These are phyloP conservation scores for Pammene aurita DNA, from an alignment of 2,888 invertebrate genomes.

Conservation along the genomic window DNA sequence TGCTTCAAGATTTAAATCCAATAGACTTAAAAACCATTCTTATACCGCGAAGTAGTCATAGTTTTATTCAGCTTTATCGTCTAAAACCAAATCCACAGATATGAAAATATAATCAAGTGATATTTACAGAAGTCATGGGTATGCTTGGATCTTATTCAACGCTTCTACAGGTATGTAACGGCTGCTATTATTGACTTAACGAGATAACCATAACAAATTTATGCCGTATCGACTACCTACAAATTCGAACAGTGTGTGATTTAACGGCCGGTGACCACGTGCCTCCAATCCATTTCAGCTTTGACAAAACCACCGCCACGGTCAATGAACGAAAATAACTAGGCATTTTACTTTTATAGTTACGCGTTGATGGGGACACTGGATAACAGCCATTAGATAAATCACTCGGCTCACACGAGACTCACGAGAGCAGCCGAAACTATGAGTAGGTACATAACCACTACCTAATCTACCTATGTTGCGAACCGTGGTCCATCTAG, in stretches of 20 bases:
- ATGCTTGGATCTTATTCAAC: too few species aligned
- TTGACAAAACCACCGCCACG: slow-evolving; percentile 65
- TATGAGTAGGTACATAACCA: slow-evolving; percentile 16
- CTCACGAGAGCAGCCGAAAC: slow-evolving; percentile 45
- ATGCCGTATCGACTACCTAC: slow-evolving; percentile 18
- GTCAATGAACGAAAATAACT: slow-evolving; percentile 71
- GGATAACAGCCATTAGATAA: slow-evolving; percentile 52
- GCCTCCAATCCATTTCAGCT: slow-evolving; percentile 50
- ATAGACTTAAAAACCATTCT: too few species aligned
- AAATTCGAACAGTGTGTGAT: slow-evolving; percentile 29
- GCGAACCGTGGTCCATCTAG: slow-evolving; percentile 23
- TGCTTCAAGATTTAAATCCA: too few species aligned
- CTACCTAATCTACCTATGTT: slow-evolving; percentile 5
- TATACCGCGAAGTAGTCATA: too few species aligned
- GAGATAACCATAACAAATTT: slow-evolving; percentile 14
- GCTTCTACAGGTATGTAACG: too few species aligned
- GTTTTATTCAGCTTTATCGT: too few species aligned
- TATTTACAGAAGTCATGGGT: too few species aligned
- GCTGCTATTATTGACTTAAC: not conserved
- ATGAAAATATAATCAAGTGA: too few species aligned
- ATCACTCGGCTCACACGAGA: slow-evolving; percentile 48
- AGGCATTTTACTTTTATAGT: slow-evolving; percentile 50
- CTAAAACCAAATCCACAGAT: too few species aligned
- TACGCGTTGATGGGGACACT: slow-evolving; percentile 48
- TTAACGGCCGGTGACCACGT: slow-evolving; percentile 51